A percentile compares a stretch with the other conserved stretches of the same genome.
These are phyloP conservation scores for Podarcis raffonei DNA, from an alignment of 2,113 vertebrate species.

Conservation along the genomic window DNA sequence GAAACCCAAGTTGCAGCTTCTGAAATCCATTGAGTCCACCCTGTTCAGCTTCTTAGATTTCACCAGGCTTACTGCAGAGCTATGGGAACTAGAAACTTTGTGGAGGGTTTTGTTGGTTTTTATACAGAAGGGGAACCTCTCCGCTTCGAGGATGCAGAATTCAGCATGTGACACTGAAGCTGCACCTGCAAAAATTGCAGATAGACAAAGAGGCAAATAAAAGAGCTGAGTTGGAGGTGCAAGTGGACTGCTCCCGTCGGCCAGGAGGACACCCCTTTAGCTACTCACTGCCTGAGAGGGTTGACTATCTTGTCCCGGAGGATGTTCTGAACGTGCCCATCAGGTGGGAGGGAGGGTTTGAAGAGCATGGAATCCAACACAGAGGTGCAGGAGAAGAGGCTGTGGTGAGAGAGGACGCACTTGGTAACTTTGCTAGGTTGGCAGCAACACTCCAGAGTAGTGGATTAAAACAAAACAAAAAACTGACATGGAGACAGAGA, in stretches of 20 bases:
- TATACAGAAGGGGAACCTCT: neutral
- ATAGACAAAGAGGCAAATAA: neutral
- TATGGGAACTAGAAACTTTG: neutral
- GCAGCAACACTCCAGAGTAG: neutral
- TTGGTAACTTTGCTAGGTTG: neutral
- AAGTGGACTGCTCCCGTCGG: neutral
- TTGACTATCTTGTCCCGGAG: slow-evolving; percentile 85
- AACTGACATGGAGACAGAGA: neutral
- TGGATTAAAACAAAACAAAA: neutral
- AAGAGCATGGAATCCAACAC: slow-evolving; percentile 89
- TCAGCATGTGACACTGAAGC: neutral
- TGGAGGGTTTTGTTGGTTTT: too few relatives aligned
- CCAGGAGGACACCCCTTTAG: rapidly evolving
- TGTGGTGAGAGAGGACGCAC: slow-evolving; percentile 49
- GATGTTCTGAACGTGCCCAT: slow-evolving; percentile 80
- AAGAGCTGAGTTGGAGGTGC: too few relatives aligned
- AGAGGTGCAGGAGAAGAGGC: slow-evolving; percentile 88
- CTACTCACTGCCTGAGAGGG: slow-evolving; percentile 83
- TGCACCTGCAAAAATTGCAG: too few relatives aligned
- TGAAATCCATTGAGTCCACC: neutral
- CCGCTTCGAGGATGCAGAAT: neutral
- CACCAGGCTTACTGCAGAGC: neutral
- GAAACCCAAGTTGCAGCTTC: too few relatives aligned
- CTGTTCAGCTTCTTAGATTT: neutral
- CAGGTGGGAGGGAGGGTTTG: slow-evolving; percentile 71